Evolutionary conservation across 37 sponge, comb jelly and placozoan species (phyloP).

Genomic region (Geodia barretti): DNA sequence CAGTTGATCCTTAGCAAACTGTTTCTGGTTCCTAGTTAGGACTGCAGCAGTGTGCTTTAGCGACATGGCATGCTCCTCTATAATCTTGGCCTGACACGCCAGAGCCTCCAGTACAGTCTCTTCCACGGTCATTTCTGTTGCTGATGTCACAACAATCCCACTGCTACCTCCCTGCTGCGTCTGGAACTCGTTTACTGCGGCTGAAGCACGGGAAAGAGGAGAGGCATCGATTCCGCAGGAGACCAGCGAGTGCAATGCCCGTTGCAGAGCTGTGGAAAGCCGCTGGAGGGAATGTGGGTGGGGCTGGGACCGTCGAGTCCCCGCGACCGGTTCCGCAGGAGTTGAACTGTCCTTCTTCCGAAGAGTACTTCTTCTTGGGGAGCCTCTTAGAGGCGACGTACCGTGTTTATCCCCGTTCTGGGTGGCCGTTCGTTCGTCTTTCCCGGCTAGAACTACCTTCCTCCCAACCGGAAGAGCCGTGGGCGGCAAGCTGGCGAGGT

Average conservation of each 20-base stretch:
- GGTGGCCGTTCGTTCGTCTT: too few relatives aligned
- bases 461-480: neutral
- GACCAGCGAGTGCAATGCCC: neutral
- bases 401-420: too few relatives aligned
- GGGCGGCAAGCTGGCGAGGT: conserved; percentile 28
- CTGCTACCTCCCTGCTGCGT: neutral
- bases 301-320: neutral
- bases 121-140: neutral
- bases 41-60: conserved; percentile 11
- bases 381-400: too few relatives aligned
- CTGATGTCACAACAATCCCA: too few relatives aligned
- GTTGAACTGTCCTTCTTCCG: conserved; percentile 4
- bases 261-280: neutral
- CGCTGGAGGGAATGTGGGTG: conserved; percentile 4
- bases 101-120: neutral
- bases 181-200: neutral
- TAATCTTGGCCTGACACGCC: neutral
- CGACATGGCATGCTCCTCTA: conserved; percentile 5
- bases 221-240: neutral
- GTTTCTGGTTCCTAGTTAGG: conserved; percentile 13
- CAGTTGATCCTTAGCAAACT: conserved; percentile 24
- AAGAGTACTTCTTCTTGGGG: too few relatives aligned
- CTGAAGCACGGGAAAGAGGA: neutral
- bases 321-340: neutral
- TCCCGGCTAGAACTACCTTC: too few relatives aligned